phyloP scores from a whole-genome alignment of 2,797 vertebrate species.

The Crenuchus spilurus region DNA sequence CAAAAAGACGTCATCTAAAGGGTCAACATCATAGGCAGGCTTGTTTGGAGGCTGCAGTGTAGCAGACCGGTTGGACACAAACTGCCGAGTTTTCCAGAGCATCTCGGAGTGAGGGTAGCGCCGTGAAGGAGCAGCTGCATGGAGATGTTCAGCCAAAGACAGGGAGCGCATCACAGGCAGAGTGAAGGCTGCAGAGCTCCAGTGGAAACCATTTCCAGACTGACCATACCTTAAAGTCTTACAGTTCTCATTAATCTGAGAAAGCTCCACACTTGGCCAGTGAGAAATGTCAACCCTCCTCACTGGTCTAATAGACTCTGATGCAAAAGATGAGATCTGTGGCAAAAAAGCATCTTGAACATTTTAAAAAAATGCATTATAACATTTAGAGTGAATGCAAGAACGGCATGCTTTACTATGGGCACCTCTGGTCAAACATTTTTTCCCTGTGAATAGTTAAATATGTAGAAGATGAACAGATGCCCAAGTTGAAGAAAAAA shows the following conservation, averaged over 20 bases:
- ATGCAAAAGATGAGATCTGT: neutral
- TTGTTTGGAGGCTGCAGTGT: constrained; percentile 11
- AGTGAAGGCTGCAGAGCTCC: constrained; percentile 43
- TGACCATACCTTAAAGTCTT: constrained; percentile 20
- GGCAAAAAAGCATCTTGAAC: too few species aligned
- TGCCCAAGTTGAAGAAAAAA: too few species aligned
- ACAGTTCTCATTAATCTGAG: constrained; percentile 18
- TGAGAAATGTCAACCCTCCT: constrained; percentile 66
- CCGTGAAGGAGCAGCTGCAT: neutral
- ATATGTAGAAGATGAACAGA: too few species aligned
- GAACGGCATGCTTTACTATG: too few species aligned
- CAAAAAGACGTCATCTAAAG: constrained; percentile 23
- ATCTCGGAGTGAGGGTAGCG: constrained; percentile 58
- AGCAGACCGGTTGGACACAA: neutral
- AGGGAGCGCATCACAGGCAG: constrained; percentile 43
- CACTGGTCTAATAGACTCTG: constrained; percentile 35
- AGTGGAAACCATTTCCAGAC: constrained; percentile 14
- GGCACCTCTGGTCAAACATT: too few species aligned
- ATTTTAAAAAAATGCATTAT: too few species aligned
- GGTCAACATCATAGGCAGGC: constrained; percentile 18
- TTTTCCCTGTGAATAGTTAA: too few species aligned
- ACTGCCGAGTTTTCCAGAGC: neutral
- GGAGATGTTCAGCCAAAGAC: neutral
- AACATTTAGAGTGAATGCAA: too few species aligned
- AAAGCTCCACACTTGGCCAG: constrained; percentile 19